A percentile compares a stretch with the other conserved stretches of the same genome.
Conservation (phyloP, 2,888 invertebrate species). For the Netelia fuscicornis region DNA sequence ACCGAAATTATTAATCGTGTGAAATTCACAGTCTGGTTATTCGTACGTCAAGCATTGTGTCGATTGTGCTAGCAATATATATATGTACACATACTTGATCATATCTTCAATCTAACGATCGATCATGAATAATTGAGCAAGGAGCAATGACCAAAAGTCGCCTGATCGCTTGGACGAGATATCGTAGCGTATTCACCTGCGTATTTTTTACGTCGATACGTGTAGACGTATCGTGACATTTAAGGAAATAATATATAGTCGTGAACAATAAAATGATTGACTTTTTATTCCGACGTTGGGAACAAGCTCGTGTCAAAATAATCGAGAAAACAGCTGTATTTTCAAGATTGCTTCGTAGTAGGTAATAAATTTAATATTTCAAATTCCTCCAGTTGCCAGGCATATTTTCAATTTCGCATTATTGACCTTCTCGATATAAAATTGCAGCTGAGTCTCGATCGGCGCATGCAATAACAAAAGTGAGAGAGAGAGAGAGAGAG, state of each 20-base stretch:
- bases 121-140: slow-evolving; percentile 43
- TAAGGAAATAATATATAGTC: neutral
- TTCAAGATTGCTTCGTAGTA: neutral
- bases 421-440: neutral
- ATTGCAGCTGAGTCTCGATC: slow-evolving; percentile 44
- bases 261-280: neutral
- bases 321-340: neutral
- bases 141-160: neutral
- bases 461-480: slow-evolving; percentile 31
- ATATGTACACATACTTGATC: slow-evolving; percentile 22
- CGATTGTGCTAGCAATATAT: slow-evolving; percentile 14
- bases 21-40: slow-evolving; percentile 25
- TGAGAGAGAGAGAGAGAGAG: slow-evolving; percentile 24
- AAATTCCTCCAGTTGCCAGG: neutral
- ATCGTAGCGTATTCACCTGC: neutral
- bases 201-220: neutral
- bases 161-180: slow-evolving; percentile 24
- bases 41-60: slow-evolving; percentile 14
- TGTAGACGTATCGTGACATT: neutral
- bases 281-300: neutral
- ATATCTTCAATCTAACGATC: slow-evolving; percentile 48
- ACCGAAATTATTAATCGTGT: slow-evolving; percentile 52
- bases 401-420: neutral
- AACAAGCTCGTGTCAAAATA: neutral
- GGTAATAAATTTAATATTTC: neutral